Conservation (phyloP, 2,797 vertebrate genomes). For the Balearica regulorum region DNA sequence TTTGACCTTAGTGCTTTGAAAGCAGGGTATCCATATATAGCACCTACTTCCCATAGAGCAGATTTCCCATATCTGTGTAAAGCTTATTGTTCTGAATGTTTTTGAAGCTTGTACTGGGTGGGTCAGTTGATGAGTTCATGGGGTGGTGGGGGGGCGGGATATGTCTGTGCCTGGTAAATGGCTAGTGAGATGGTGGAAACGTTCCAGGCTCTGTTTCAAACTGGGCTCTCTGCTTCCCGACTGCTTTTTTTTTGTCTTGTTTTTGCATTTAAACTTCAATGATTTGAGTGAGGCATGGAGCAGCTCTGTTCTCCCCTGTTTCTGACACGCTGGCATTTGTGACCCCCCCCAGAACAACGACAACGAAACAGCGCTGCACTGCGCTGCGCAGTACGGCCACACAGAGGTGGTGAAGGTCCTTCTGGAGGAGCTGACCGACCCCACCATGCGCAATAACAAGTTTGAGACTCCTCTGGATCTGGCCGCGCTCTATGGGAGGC, state of each 20-base stretch:
- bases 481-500: constrained; percentile 92
- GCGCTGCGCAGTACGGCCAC: constrained; percentile 96
- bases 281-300: neutral
- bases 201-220: neutral
- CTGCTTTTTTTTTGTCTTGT: neutral
- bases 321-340: neutral
- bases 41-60: neutral
- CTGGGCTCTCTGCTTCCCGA: neutral
- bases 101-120: neutral
- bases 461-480: constrained; percentile 96
- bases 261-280: constrained; percentile 54
- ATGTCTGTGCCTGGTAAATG: neutral
- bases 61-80: neutral
- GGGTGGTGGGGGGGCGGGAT: neutral
- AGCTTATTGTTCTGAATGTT: neutral
- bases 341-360: constrained; percentile 88
- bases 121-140: accelerated
- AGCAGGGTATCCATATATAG: neutral
- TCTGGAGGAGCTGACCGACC: constrained; percentile 95
- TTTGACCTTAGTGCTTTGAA: neutral
- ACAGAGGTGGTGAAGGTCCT: constrained; percentile 91
- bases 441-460: constrained; percentile 98
- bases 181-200: neutral
- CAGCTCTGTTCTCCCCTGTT: neutral
- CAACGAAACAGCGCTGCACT: constrained; percentile 97